These are phyloP conservation scores for Callipepla squamata DNA, from an alignment of 2,113 vertebrate species.

Conservation along the genomic window DNA sequence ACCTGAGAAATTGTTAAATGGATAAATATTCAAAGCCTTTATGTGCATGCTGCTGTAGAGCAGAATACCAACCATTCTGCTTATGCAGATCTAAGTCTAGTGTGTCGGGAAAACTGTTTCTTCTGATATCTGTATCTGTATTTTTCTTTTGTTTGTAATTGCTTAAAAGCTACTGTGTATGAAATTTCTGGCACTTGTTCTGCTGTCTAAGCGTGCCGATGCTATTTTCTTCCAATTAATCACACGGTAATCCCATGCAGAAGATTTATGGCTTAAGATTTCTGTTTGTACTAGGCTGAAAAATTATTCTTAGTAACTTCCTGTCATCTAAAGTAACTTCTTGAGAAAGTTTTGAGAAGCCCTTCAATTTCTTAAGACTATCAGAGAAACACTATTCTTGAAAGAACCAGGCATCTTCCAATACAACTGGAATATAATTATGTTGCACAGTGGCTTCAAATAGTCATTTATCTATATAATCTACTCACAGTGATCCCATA, in stretches of 20 bases:
- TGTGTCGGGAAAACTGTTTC: neutral
- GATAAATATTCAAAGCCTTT: neutral
- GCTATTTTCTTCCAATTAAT: conserved; percentile 43
- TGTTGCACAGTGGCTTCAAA: neutral
- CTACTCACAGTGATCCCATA: neutral
- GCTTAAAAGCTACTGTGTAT: neutral
- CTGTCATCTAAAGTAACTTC: neutral
- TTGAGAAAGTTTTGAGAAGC: neutral
- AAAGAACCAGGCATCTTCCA: neutral
- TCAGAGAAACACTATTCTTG: neutral
- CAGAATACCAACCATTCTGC: neutral
- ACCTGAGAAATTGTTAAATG: neutral
- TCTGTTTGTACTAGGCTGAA: neutral
- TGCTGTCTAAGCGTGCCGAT: neutral
- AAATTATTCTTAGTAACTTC: neutral
- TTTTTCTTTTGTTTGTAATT: neutral
- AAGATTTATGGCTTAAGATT: neutral
- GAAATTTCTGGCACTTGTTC: neutral
- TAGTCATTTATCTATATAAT: neutral
- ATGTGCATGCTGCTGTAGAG: fast-evolving
- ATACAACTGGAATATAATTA: neutral
- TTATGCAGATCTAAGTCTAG: neutral
- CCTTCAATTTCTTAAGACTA: neutral
- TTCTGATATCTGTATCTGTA: neutral
- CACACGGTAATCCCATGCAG: neutral